These are phyloP conservation scores for Coleophora flavipennella DNA, from an alignment of 2,888 invertebrate genomes.

Conservation along the genomic window DNA sequence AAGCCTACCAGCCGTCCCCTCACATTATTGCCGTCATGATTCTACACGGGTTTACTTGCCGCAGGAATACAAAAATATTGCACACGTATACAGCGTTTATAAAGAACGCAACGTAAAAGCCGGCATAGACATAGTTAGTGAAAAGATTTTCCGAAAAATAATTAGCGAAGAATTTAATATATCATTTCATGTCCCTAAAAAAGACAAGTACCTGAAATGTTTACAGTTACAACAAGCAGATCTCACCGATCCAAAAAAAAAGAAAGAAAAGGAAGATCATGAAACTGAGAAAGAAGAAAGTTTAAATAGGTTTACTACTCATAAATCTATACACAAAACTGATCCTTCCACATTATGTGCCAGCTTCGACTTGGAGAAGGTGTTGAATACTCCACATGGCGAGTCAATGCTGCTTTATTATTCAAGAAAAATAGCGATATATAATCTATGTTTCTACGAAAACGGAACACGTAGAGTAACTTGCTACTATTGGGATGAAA, in stretches of 20 bases:
- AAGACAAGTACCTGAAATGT: slow-evolving; percentile 13
- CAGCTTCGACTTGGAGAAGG: slow-evolving; percentile 12
- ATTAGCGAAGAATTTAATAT: slow-evolving; percentile 7
- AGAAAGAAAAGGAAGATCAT: slow-evolving; percentile 8
- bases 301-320: slow-evolving; percentile 11
- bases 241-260: background rate
- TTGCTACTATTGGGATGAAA: slow-evolving; percentile 17
- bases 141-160: slow-evolving; percentile 1
- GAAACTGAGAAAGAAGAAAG: slow-evolving; percentile 15
- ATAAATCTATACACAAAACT: slow-evolving; percentile 11
- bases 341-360: slow-evolving; percentile 10
- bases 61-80: background rate
- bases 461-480: slow-evolving; percentile 13
- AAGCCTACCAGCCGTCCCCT: slow-evolving; percentile 11
- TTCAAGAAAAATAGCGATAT: slow-evolving; percentile 14
- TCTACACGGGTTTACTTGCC: slow-evolving; percentile 10
- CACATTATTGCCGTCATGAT: slow-evolving; percentile 13
- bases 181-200: slow-evolving; percentile 11
- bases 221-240: slow-evolving; percentile 6
- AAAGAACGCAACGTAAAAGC: background rate
- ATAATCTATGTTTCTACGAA: slow-evolving; percentile 17
- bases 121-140: background rate
- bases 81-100: slow-evolving; percentile 1
- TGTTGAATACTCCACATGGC: slow-evolving; percentile 15
- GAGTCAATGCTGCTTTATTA: slow-evolving; percentile 18